Conservation (phyloP, 2,888 invertebrate species). For the Campoplex nolae region DNA sequence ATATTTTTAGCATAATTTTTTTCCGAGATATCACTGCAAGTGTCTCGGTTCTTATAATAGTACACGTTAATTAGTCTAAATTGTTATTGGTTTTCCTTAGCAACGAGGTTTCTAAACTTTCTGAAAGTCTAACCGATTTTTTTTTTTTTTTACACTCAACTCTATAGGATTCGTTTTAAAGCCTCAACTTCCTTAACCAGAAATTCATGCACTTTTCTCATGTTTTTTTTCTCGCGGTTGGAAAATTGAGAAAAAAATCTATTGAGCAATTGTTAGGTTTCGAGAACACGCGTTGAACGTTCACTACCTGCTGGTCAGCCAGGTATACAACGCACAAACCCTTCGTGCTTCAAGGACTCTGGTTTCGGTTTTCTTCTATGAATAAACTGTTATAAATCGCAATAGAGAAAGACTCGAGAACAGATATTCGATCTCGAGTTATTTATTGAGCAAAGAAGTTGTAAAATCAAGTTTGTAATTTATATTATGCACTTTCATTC, state of each 20-base stretch:
- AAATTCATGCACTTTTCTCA: too few relatives aligned
- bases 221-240: too few relatives aligned
- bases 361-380: background rate
- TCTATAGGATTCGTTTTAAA: too few relatives aligned
- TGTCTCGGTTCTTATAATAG: too few relatives aligned
- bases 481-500: background rate
- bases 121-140: too few relatives aligned
- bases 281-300: constrained; percentile 47
- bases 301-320: constrained; percentile 44
- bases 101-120: too few relatives aligned
- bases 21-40: too few relatives aligned
- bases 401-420: background rate
- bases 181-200: too few relatives aligned
- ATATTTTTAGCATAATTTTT: too few relatives aligned
- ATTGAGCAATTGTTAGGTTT: background rate
- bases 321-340: constrained; percentile 26
- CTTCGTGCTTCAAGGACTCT: background rate
- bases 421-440: background rate
- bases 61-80: too few relatives aligned
- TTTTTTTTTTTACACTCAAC: too few relatives aligned
- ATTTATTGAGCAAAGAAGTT: background rate
- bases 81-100: too few relatives aligned
- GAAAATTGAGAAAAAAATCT: background rate
- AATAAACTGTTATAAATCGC: constrained; percentile 19
- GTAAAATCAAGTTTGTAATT: background rate